Conservation (phyloP, 2,797 vertebrate genomes). For the Oceanodroma leucorhoa region DNA sequence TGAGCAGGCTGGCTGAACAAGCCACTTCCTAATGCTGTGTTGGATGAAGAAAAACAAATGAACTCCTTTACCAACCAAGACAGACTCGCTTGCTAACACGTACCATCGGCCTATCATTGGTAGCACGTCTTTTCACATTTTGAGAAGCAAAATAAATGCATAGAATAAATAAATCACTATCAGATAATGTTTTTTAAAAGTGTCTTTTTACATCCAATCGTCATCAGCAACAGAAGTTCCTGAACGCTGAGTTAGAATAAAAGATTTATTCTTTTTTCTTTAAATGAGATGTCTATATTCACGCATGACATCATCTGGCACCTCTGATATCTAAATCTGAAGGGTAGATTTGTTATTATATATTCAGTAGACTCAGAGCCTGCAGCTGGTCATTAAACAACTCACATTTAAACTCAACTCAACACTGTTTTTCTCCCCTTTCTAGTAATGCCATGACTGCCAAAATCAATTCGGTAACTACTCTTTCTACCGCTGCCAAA, state of each 20-base stretch:
- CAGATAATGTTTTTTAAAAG: neutral
- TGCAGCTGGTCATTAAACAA: neutral
- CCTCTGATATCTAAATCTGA: neutral
- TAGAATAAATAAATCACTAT: neutral
- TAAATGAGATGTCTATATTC: fast-evolving
- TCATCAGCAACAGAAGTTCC: neutral
- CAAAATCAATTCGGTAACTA: neutral
- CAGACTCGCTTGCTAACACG: neutral
- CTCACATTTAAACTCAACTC: neutral
- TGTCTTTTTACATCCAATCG: neutral
- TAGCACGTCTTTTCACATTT: neutral
- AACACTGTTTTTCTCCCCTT: neutral
- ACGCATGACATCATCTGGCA: neutral
- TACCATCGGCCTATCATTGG: fast-evolving
- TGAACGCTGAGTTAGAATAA: neutral
- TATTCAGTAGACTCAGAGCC: neutral
- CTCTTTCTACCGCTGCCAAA: neutral
- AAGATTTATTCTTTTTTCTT: neutral
- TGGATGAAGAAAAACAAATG: neutral
- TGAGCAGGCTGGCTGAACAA: conserved; percentile 87
- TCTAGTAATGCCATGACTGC: neutral
- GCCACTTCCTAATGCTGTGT: conserved; percentile 78
- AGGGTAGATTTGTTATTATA: neutral
- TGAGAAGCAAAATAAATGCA: neutral
- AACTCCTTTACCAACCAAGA: neutral